These are phyloP conservation scores for Cydia splendana DNA, from an alignment of 1,140 invertebrate species.

Conservation along the genomic window DNA sequence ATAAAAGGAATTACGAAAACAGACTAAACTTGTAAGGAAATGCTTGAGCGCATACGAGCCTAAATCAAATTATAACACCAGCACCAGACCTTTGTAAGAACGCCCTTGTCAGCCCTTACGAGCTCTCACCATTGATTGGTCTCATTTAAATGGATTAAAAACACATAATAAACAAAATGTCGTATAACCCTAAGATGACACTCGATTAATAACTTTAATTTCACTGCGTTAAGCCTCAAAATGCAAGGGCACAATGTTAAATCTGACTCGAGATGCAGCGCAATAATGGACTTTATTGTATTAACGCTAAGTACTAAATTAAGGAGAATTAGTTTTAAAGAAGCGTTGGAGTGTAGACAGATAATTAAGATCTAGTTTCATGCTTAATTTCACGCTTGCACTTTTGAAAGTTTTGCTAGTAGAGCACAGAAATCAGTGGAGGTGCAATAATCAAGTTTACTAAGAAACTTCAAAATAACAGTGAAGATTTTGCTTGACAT, in stretches of 20 bases:
- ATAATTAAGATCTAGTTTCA: slow-evolving; percentile 26
- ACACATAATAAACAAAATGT: not conserved
- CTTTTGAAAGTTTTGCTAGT: not conserved
- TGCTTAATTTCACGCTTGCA: slow-evolving; percentile 29
- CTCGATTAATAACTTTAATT: not conserved
- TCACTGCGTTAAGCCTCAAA: not conserved
- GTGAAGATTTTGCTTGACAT: no score
- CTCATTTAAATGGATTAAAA: not conserved
- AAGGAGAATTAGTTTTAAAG: not conserved
- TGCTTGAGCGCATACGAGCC: not conserved
- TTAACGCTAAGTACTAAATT: not conserved
- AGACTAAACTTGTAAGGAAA: not conserved
- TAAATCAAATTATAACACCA: slow-evolving; percentile 3
- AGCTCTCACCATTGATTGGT: slow-evolving; percentile 10
- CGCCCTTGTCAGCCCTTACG: slow-evolving; percentile 12
- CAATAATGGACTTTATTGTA: not conserved
- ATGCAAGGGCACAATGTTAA: not conserved
- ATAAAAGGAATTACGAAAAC: not conserved
- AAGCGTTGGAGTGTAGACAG: slow-evolving; percentile 5
- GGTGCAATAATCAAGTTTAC: not conserved
- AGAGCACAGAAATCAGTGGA: not conserved
- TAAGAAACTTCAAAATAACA: no score
- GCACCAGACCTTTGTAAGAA: not conserved
- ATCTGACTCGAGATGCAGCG: not conserved
- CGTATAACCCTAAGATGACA: not conserved